Evolutionary conservation across 2,888 invertebrate genomes (phyloP), one percentile per base, ranked within the genome.

Genomic region (Seira musarum): DNA sequence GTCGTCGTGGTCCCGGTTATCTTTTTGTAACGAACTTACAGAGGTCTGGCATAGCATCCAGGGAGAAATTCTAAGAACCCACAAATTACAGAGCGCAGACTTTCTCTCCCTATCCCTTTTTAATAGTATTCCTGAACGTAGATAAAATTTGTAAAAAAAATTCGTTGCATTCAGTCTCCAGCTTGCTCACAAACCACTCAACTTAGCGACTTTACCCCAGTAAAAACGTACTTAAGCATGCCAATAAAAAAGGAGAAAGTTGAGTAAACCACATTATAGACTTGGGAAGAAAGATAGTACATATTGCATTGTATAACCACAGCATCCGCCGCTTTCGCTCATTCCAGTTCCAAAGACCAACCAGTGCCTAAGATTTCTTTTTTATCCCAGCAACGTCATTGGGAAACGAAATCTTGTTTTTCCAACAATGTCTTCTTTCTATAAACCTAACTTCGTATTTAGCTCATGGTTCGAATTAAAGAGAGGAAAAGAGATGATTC

Each of bases 221-320:
- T 53, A 17, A 53, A 46, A 70, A 61, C 61, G 60, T 35, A 61
- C 70, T 35, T 70, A 70, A 70, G 70, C 70, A 61, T 70, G 40
- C 70, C 70, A 70, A 70, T 70, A 68, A 70, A 70, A 70, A 57
- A 57, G 35, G 61, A 60, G 60, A 70, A 70, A 70, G 53, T 70
- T 35, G n/a, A 70, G 70, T 60, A 68, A 70, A 70, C 70, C 70
- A 61, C 61, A 70, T 61, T 60, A 70, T 40, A 70, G 70, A 22
- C 70, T 70, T 57, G 15, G 53, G 53, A 53, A 53, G 13, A 15
- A 30, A 30, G 30, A 30, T 30, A 53, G 53, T 60, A 70, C 53
- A 21, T 57, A 40, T 60, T 24, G 24, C n/a, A 24, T 64, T 21
- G 6, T 57, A 57, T 25, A 40, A 70, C 70, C 60, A 60, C 70